A percentile compares a stretch with the other conserved stretches of the same genome.
Conservation (phyloP, 2,113 vertebrate species). For the Pontoporia blainvillei region DNA sequence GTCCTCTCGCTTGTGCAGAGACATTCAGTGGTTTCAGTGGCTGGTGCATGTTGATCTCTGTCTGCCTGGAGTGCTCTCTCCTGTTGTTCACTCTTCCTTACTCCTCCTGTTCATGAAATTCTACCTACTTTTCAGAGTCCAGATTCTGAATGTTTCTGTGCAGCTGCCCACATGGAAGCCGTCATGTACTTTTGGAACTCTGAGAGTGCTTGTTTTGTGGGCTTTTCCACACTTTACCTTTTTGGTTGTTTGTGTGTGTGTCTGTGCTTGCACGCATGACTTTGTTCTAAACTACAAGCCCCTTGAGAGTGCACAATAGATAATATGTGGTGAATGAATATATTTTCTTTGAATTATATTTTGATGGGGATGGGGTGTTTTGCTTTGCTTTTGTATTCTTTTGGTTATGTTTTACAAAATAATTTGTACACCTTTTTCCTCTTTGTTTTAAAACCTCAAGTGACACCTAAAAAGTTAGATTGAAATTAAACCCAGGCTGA, state of each 20-base stretch:
- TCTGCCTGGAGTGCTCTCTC: neutral
- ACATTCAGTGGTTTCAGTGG: neutral
- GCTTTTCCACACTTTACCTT: neutral
- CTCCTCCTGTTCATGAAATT: neutral
- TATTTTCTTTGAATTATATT: neutral
- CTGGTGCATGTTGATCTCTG: neutral
- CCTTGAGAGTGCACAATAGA: neutral
- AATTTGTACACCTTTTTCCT: neutral
- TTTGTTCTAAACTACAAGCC: neutral
- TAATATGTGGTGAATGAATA: neutral
- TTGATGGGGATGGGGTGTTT: neutral
- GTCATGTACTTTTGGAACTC: neutral
- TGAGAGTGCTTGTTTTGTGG: neutral
- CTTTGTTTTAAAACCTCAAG: neutral
- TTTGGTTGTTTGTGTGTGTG: neutral
- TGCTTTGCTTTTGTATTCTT: neutral
- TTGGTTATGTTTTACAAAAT: conserved; percentile 13
- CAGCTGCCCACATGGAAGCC: neutral
- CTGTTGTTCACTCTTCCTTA: neutral
- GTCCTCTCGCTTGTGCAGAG: neutral
- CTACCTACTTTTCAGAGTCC: neutral
- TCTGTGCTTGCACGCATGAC: neutral
- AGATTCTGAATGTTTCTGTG: neutral
- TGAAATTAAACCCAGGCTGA: neutral
- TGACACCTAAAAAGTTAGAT: neutral